Evolutionary conservation across 2,888 invertebrate species (phyloP), one percentile per base, ranked within the genome.

Genomic region (Lithophane socia): DNA sequence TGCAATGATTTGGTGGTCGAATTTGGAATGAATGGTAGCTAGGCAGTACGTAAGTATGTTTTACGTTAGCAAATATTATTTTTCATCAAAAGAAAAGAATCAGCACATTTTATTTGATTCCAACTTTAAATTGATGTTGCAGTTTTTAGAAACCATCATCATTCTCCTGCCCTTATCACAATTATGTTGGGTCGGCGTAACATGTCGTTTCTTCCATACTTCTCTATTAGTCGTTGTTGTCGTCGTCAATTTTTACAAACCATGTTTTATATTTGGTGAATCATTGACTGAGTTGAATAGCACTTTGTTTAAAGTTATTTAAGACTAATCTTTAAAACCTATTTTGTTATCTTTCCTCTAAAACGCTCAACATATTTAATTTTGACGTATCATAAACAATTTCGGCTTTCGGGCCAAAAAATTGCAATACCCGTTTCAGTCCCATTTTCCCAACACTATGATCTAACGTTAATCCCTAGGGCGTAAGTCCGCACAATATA

Each of bases 401-500:
- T 77, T 86, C 73, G 68, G 66, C 29, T 67, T 85, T 86, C 73
- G 75, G 54, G 73, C 3, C 12, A 3, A 4, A 12, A 63, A 52
- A 54, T n/a, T 7, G 10, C 2, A 42, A n/a, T 5, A 13, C 0
- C 12, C 2, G 42, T 58, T 67, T 64, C 13, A 9, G 54, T 8
- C 3, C 13, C n/a, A 52, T 54, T 60, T 71, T 69, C 58, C 7
- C 74, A 56, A 13, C 74, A 73, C 77, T 80, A 63, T n/a, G 74
- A 63, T 65, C 68, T 69, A 74, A 65, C 68, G 24, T 61, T 82
- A 87, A 87, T 87, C 87, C 82, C 87, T 47, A 64, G 79, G 82
- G 88, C 82, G 83, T 80, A 68, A 68, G 77, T 70, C 79, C 54
- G 64, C 56, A 76, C 75, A 82, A 88, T 82, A 77, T 80, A 82